A percentile compares a stretch with the other conserved stretches of the same genome.
These are phyloP conservation scores for Puma concolor DNA, from an alignment of 2,113 vertebrate species.

Conservation along the genomic window DNA sequence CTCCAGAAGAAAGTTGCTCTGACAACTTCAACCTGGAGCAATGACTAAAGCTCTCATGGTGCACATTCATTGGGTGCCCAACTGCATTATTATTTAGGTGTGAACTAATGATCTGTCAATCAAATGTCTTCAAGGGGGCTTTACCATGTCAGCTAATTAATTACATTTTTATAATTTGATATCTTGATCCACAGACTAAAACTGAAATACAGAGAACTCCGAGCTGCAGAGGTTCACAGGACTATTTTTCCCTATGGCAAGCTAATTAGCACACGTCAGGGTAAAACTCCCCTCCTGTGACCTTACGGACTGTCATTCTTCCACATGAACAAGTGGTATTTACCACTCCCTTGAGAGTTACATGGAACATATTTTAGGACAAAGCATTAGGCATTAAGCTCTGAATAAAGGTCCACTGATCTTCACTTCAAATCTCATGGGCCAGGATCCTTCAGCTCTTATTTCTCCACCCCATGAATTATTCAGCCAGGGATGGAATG, in stretches of 20 bases:
- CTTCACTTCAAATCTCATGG: neutral
- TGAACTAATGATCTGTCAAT: neutral
- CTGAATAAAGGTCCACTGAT: neutral
- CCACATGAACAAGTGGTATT: neutral
- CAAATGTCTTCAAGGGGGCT: neutral
- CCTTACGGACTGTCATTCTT: neutral
- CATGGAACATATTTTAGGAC: neutral
- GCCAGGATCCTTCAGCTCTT: neutral
- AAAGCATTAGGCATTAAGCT: neutral
- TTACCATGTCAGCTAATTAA: neutral
- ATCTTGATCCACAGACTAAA: neutral
- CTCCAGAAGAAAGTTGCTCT: neutral
- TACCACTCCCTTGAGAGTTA: neutral
- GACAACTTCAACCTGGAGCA: neutral
- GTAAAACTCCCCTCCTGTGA: neutral
- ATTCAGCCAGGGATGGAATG: neutral
- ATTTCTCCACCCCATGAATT: neutral
- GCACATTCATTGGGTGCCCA: neutral
- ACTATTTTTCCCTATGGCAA: neutral
- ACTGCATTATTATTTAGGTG: neutral
- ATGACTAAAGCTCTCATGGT: neutral
- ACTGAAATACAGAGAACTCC: neutral
- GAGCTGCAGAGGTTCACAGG: neutral
- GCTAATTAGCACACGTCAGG: neutral
- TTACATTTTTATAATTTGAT: neutral